These are phyloP conservation scores for Abramis brama DNA, from an alignment of 2,113 vertebrate species.

Conservation along the genomic window DNA sequence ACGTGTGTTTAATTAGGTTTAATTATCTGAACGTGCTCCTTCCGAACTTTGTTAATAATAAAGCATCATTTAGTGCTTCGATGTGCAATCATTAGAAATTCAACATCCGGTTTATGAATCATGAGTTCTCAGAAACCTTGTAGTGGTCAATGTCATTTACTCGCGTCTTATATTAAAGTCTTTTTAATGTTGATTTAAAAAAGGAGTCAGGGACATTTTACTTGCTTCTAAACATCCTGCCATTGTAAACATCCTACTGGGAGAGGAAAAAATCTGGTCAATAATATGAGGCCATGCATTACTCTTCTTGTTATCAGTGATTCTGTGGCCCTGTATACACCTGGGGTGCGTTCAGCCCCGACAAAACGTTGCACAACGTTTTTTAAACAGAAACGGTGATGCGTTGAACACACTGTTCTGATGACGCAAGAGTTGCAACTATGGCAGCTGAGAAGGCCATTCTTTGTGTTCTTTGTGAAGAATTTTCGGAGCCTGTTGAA, in stretches of 20 bases:
- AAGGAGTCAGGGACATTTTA: not conserved
- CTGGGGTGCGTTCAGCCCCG: no score
- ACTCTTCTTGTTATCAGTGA: not conserved
- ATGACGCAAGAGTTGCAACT: no score
- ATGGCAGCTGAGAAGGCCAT: no score
- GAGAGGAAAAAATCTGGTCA: not conserved
- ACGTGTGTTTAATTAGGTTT: no score
- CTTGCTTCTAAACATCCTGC: not conserved
- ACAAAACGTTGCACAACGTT: no score
- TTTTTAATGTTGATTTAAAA: not conserved
- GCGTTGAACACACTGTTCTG: no score
- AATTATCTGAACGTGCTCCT: no score
- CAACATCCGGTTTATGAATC: not conserved
- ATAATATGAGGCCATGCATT: not conserved
- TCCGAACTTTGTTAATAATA: no score
- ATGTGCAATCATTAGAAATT: not conserved
- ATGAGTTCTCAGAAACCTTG: not conserved
- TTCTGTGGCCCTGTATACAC: no score
- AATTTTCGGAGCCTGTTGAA: no score
- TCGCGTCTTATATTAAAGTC: not conserved
- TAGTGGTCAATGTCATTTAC: not conserved
- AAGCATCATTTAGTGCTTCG: not conserved
- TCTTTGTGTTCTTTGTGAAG: no score
- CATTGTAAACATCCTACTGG: not conserved
- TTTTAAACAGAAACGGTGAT: no score